phyloP scores from a whole-genome alignment of 2,113 vertebrate species.

The Ramphastos sulfuratus region DNA sequence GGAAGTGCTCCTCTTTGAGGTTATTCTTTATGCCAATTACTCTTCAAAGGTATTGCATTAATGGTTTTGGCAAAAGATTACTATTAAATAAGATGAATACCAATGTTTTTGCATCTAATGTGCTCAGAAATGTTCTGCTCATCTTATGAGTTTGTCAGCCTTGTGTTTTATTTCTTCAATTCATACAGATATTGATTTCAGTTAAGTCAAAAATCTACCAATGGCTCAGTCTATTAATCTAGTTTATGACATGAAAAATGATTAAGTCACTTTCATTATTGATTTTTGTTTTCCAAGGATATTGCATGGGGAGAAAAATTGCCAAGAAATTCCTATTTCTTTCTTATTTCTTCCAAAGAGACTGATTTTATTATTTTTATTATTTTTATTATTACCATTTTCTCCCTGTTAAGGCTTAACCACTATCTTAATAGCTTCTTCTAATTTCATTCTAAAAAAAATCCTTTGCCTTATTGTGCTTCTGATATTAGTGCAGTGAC shows the following conservation, averaged over 20 bases:
- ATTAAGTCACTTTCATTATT: conserved; percentile 50
- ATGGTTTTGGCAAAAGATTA: conserved; percentile 74
- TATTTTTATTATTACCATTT: background rate
- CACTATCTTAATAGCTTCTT: background rate
- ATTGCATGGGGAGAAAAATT: background rate
- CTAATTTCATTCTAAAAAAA: background rate
- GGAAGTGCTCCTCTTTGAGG: conserved; percentile 78
- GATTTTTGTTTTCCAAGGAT: conserved; percentile 23
- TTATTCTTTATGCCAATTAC: conserved; percentile 77
- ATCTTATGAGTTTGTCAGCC: conserved; percentile 56
- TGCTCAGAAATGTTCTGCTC: conserved; percentile 54
- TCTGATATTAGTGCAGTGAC: background rate
- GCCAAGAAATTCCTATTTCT: background rate
- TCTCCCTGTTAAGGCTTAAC: background rate
- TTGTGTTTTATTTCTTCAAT: conserved; percentile 63
- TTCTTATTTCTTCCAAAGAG: background rate
- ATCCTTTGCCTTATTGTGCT: background rate
- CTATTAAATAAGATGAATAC: conserved; percentile 77
- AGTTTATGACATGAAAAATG: conserved; percentile 43
- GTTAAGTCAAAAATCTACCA: conserved; percentile 65
- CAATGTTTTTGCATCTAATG: conserved; percentile 69
- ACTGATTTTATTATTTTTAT: background rate
- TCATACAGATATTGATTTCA: conserved; percentile 65
- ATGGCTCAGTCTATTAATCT: conserved; percentile 49
- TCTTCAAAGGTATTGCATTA: conserved; percentile 79